Evolutionary conservation across 2,888 invertebrate genomes (phyloP).

Genomic region (Sericinus montela): DNA sequence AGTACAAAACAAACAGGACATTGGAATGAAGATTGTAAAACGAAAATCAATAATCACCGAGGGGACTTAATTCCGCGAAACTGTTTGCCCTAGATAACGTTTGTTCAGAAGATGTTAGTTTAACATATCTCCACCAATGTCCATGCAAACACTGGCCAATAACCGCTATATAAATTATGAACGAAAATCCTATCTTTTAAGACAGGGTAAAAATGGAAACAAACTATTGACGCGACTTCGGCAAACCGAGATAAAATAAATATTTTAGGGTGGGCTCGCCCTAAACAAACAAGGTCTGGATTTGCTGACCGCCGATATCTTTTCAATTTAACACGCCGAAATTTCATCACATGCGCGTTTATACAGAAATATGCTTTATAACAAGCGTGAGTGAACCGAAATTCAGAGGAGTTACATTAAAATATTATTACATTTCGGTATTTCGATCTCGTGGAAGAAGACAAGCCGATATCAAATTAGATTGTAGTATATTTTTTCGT

Average conservation of each 20-base stretch:
- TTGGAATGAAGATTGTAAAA: conserved; percentile 36
- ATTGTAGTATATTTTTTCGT: conserved; percentile 52
- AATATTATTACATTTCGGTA: conserved; percentile 31
- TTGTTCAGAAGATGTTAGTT: conserved; percentile 63
- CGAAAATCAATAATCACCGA: conserved; percentile 58
- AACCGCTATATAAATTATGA: conserved; percentile 65
- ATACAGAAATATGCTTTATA: conserved; percentile 45
- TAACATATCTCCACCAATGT: conserved; percentile 60
- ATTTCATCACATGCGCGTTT: conserved; percentile 57
- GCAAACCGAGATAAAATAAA: conserved; percentile 79
- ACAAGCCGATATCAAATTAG: conserved; percentile 41
- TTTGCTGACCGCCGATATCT: conserved; percentile 78
- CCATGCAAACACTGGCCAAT: conserved; percentile 59
- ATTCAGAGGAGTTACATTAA: conserved; percentile 21
- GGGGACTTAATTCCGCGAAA: conserved; percentile 64
- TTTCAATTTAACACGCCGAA: conserved; percentile 77
- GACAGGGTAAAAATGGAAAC: conserved; percentile 67
- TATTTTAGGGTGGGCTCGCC: conserved; percentile 78
- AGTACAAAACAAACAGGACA: conserved; percentile 55
- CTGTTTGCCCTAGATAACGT: conserved; percentile 69
- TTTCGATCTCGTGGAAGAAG: conserved; percentile 32
- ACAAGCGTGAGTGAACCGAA: conserved; percentile 29
- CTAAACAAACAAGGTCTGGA: conserved; percentile 76
- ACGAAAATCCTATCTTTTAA: conserved; percentile 67
- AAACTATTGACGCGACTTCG: conserved; percentile 76